phyloP scores from a whole-genome alignment of 2,888 invertebrate genomes.

The Melanargia galathea region DNA sequence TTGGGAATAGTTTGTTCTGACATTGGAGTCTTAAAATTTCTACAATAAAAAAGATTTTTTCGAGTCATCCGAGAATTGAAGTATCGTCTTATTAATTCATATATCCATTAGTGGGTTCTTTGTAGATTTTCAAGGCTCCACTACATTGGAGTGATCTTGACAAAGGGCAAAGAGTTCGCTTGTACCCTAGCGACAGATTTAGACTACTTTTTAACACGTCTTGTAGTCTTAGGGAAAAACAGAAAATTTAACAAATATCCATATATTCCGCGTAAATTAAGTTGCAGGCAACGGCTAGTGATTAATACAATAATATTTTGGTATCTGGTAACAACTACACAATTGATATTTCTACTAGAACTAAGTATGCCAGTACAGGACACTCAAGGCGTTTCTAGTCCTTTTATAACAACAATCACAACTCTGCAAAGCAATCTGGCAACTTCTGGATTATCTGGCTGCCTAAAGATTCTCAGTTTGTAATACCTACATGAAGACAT shows the following conservation, averaged over 20 bases:
- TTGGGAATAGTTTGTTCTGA: conserved; percentile 37
- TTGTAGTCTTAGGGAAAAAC: no score
- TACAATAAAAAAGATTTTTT: conserved; percentile 18
- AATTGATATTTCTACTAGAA: background rate
- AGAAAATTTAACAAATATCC: no score
- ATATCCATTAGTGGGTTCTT: no score
- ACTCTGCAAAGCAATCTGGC: background rate
- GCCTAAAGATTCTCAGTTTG: background rate
- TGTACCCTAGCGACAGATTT: no score
- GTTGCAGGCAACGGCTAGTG: no score
- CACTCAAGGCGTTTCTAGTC: background rate
- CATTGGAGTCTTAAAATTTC: conserved; percentile 33
- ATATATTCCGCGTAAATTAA: no score
- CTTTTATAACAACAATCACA: no score
- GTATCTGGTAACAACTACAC: background rate
- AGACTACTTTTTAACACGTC: no score
- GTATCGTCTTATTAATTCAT: background rate
- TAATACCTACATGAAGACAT: background rate
- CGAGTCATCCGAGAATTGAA: conserved; percentile 10
- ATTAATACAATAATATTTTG: background rate
- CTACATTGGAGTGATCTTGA: no score
- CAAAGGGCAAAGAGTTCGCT: no score
- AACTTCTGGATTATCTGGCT: background rate
- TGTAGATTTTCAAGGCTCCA: no score
- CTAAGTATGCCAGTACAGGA: background rate